Conservation (phyloP, 2,113 vertebrate genomes). For the Grammomys dolichurus region DNA sequence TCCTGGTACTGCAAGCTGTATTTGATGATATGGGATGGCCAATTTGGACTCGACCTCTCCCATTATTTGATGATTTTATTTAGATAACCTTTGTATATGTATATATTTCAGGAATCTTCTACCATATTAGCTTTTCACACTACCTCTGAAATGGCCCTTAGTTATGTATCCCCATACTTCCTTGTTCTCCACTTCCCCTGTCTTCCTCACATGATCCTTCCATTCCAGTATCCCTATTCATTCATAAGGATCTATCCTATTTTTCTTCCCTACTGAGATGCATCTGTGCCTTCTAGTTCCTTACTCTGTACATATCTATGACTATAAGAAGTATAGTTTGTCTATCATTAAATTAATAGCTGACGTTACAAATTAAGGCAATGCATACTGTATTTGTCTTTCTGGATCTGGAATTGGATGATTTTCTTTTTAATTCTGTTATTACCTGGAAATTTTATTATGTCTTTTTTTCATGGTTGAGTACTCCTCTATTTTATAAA, state of each 20-base stretch:
- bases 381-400: background rate
- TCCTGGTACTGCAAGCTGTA: background rate
- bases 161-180: background rate
- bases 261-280: background rate
- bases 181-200: rapidly evolving
- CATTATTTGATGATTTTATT: background rate
- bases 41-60: background rate
- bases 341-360: background rate
- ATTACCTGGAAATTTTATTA: background rate
- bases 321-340: background rate
- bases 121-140: background rate
- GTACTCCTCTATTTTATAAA: background rate
- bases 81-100: background rate
- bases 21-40: background rate
- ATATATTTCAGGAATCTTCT: background rate
- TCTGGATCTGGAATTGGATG: background rate
- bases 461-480: background rate
- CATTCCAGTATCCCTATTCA: background rate
- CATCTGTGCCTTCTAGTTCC: background rate
- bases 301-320: background rate
- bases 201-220: background rate
- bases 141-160: background rate
- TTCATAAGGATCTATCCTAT: background rate
- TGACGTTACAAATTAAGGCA: background rate
- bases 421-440: background rate